Base-by-base conservation (phyloP, 2,797 vertebrate species). In the Telmatherina bonti region DNA sequence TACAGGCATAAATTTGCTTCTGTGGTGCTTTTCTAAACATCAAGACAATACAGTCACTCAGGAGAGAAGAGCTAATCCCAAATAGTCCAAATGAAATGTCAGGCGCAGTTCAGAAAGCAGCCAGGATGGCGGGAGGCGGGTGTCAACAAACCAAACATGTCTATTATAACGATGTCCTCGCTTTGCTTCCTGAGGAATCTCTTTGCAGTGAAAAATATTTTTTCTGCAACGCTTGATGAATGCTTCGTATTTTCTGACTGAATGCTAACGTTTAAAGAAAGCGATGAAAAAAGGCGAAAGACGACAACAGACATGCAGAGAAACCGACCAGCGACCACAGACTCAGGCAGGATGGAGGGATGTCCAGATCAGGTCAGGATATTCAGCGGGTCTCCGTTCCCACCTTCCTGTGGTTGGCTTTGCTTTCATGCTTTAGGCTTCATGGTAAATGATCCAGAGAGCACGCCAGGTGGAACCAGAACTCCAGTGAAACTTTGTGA, bases 11-110 rank as follows among this genome's bases (percentile, higher is more conserved):
- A 24, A 24, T 70, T 36, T 27, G 30, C 24, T 41, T 56, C 12
- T 65, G 26, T 35, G 9, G 22, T 55, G 56, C 22, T 59, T 58
- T 69, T 70, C 47, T 56, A 27, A 71, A 36, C 43, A 43, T 58
- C 49, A 16, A 13, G 49, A 63, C 30, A 62, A 16, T 49, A n/a
- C 49, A 71, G 56, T 64, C 57, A 27, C 58, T 53, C 49, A 15
- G 29, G 33, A 54, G 56, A 33, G 64, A 69, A 51, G 41, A 70
- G 60, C 35, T 64, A 36, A 79, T 69, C 47, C 64, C 36, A 30
- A 70, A 62, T 33, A 31, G 15, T 59, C 58, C 18, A 35, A 33
- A 20, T 38, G 4, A 56, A 62, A 66, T 38, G 55, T 52, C 20
- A 54, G 3, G 2, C 67, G 70, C 41, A 62, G 16, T 63, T 69